Base-by-base conservation (phyloP, 2,888 invertebrate genomes). In the Ceramica pisi region DNA sequence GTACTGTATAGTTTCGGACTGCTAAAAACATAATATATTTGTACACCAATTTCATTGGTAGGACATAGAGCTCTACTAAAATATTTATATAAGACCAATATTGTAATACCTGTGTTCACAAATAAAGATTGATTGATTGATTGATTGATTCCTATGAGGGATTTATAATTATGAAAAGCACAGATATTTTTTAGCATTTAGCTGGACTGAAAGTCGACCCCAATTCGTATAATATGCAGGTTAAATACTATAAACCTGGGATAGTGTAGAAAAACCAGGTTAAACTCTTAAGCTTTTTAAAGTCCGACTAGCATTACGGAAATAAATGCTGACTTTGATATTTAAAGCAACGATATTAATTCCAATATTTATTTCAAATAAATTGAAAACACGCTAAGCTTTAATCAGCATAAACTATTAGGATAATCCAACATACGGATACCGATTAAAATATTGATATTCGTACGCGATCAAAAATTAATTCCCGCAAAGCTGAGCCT, bases 341-440 rank as follows among this genome's bases (percentile, higher is more conserved):
- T 67, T 51, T n/a, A 19, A 26, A 51, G 21, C 9, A 41, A 4
- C 14, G 6, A 31, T 21, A 16, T 19, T n/a, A n/a, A 41, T 68
- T 53, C 26, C 14, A 67, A 66, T 48, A 31, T 31, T 35, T 67
- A 21, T 51, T 51, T 50, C 2, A 57, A 63, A 72, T 56, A n/a
- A 48, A 31, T 64, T 71, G 35, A 16, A 46, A 53, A 64, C 10
- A 50, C 21, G 10, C n/a, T 55, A 41, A 60, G 35, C 50, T 51
- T 16, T 26, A 69, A 62, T 71, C 71, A 65, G 8, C 61, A 62
- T 66, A 56, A 64, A 71, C 38, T 79, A 66, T 53, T 62, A 41
- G 35, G 55, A 71, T 75, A 60, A 78, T 66, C 35, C 14, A 44
- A 78, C 57, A 10, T 51, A 21, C 19, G 21, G 48, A 31, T 59